Evolutionary conservation across 2,888 invertebrate species (phyloP).

Genomic region (Stenodema calcarata): DNA sequence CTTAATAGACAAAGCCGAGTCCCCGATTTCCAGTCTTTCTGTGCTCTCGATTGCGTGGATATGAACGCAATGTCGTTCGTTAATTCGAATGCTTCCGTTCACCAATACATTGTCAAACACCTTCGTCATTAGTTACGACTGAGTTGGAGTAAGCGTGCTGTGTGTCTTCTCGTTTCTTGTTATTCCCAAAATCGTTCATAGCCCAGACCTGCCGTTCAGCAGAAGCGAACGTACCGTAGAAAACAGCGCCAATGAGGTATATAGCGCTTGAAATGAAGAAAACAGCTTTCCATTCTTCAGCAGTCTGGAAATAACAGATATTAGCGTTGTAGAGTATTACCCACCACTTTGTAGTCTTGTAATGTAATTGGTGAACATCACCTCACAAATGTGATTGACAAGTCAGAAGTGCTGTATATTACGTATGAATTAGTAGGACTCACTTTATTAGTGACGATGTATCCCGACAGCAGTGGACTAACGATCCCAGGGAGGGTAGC

Average conservation of each 20-base stretch:
- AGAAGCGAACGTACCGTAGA: constrained; percentile 83
- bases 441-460: constrained; percentile 71
- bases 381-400: too few relatives aligned
- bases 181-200: constrained; percentile 59
- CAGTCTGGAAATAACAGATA: constrained; percentile 67
- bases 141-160: constrained; percentile 38
- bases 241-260: constrained; percentile 81
- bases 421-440: neutral
- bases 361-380: too few relatives aligned
- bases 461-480: constrained; percentile 83
- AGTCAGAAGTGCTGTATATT: too few relatives aligned
- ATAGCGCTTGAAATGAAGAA: constrained; percentile 85
- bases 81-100: neutral
- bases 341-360: too few relatives aligned
- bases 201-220: constrained; percentile 87
- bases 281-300: constrained; percentile 82
- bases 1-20: too few relatives aligned
- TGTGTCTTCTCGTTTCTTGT: constrained; percentile 27
- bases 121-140: constrained; percentile 1
- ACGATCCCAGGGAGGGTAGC: constrained; percentile 91
- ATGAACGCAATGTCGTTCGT: neutral
- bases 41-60: too few relatives aligned
- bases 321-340: too few relatives aligned
- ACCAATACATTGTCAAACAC: neutral
- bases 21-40: too few relatives aligned